Base-by-base conservation (phyloP, 2,888 invertebrate species). In the Selenia dentaria region DNA sequence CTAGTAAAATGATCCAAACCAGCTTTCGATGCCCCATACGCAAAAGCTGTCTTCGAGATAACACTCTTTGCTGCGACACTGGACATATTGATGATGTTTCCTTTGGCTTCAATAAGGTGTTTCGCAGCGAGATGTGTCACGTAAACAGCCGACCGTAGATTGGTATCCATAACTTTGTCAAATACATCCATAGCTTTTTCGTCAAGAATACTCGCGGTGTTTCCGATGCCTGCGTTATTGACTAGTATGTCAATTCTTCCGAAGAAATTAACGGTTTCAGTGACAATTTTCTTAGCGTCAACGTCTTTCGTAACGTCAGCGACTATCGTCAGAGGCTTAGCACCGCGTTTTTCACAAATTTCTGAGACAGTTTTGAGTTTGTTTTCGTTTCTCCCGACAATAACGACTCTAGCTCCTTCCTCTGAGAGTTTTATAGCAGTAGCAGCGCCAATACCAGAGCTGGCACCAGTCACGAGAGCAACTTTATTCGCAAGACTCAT, bases 1-100 rank as follows among this genome's bases (percentile, higher is more conserved):
- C 94, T 92, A 0, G 97, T 97, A 55, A 98, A 93, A 70, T 97
- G 97, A 84, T 98, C 97, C 2, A 97, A 78, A 1, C 96, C 96
- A 14, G 67, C 66, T 47, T 70, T 70, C 2, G 67, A 63, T 0
- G 50, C 16, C 14, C 54, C 43, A 31, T 66, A 67, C 3, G 58
- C 47, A 13, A 57, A 64, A 11, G 38, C 35, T 3, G 14, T 34
- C 2, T 29, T 37, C 13, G 35, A 33, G 3, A 57, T 2, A 3
- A 52, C 26, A 10, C 2, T 10, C 5, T 36, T 3, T 2, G 51
- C 43, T 3, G 50, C 54, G 12, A 64, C 27, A 32, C 64, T 67
- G 0, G 67, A 63, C 18, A 67, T 59, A 29, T 67, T 70, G 6
- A 67, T 51, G 10, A 65, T 55, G 29, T 60, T 66, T 0, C 64